Evolutionary conservation across 2,888 invertebrate genomes (phyloP).

Genomic region (Raillietiella orientalis): DNA sequence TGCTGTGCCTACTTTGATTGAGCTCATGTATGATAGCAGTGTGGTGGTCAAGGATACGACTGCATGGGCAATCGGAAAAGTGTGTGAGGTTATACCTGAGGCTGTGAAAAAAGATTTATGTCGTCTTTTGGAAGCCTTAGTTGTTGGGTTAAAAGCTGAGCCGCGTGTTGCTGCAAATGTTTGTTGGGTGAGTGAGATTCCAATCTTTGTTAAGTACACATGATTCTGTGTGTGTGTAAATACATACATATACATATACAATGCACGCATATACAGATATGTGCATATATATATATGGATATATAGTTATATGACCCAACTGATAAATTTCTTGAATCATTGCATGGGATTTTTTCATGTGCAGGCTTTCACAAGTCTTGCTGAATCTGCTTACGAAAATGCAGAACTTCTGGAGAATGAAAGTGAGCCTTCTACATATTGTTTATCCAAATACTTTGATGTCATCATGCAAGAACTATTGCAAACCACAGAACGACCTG

Average conservation of each 20-base stretch:
- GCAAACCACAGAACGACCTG: slow-evolving; percentile 74
- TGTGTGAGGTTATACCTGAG: slow-evolving; percentile 87
- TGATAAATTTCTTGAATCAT: no score
- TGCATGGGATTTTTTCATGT: no score
- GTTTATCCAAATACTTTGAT: slow-evolving; percentile 73
- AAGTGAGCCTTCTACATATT: slow-evolving; percentile 51
- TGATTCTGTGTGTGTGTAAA: no score
- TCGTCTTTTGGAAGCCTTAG: slow-evolving; percentile 17
- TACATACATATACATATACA: no score
- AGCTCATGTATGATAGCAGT: slow-evolving; percentile 69
- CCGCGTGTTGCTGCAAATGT: slow-evolving; percentile 91
- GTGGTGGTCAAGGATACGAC: slow-evolving; percentile 87
- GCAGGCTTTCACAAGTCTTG: slow-evolving; percentile 76
- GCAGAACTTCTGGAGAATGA: slow-evolving; percentile 36
- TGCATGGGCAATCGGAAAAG: slow-evolving; percentile 91
- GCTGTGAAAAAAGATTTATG: slow-evolving; percentile 67
- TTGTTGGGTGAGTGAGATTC: slow-evolving; percentile 41
- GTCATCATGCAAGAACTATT: slow-evolving; percentile 65
- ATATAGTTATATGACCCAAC: no score
- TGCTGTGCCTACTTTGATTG: slow-evolving; percentile 81
- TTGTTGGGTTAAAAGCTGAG: slow-evolving; percentile 39
- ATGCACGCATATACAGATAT: no score
- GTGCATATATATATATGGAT: no score
- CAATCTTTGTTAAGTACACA: not conserved
- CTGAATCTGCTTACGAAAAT: slow-evolving; percentile 74